phyloP scores from a whole-genome alignment of 1,140 invertebrate genomes.

The Pseudomyrmex dendroicus region DNA sequence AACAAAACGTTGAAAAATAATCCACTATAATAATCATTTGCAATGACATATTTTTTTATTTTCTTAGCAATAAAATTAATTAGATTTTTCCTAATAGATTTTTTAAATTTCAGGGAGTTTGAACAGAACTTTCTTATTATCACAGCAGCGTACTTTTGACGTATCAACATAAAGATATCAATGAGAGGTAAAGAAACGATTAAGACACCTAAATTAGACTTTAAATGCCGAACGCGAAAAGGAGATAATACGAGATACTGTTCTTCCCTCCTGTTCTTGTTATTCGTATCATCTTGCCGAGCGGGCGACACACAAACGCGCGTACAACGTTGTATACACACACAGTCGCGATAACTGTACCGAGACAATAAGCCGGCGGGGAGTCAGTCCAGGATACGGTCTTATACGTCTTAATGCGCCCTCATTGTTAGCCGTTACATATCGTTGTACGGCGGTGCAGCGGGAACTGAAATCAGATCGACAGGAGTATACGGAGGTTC shows the following conservation, averaged over 20 bases:
- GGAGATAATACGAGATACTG: constrained; percentile 33
- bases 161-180: not conserved
- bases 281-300: constrained; percentile 57
- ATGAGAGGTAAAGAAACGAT: not conserved
- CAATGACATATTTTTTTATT: constrained; percentile 3
- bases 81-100: too few relatives aligned
- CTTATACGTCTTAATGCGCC: constrained; percentile 66
- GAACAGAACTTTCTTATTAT: not conserved
- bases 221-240: constrained; percentile 10
- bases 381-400: constrained; percentile 41
- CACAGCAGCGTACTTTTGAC: not conserved
- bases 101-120: too few relatives aligned
- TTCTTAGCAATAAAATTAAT: too few relatives aligned
- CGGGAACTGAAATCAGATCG: constrained; percentile 35
- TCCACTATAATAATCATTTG: not conserved
- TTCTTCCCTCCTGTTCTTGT: constrained; percentile 52
- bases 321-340: constrained; percentile 14
- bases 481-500: constrained; percentile 37
- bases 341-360: constrained; percentile 61
- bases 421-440: constrained; percentile 63
- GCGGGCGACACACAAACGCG: not conserved
- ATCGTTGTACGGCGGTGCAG: constrained; percentile 13
- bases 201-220: not conserved
- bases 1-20: not conserved
- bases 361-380: constrained; percentile 64